These are phyloP conservation scores for Apis cerana DNA, from an alignment of 1,140 invertebrate genomes.

Conservation along the genomic window DNA sequence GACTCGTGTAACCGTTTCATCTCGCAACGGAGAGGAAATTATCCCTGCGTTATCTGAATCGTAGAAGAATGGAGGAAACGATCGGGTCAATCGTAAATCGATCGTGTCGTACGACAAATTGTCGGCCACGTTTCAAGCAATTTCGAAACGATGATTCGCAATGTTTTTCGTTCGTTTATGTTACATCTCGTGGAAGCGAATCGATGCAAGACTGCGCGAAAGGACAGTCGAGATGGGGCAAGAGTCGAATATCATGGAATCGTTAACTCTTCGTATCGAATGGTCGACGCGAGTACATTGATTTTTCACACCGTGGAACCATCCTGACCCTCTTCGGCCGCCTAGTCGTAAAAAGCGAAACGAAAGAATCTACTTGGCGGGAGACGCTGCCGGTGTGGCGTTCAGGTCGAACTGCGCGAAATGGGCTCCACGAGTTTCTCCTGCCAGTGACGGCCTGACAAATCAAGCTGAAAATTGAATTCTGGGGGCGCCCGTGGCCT, in stretches of 20 bases:
- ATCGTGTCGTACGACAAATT: not conserved
- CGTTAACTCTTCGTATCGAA: slow-evolving; percentile 22
- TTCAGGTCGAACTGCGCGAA: slow-evolving; percentile 68
- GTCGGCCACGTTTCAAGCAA: not conserved
- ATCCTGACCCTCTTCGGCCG: not conserved
- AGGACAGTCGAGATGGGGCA: not conserved
- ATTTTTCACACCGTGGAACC: slow-evolving; percentile 27
- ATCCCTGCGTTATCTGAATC: not conserved
- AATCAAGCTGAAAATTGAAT: slow-evolving; percentile 81
- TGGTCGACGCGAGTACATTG: slow-evolving; percentile 11
- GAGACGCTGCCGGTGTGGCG: slow-evolving; percentile 32
- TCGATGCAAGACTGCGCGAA: too few relatives aligned
- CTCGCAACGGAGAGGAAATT: not conserved
- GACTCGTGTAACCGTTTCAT: slow-evolving; percentile 1
- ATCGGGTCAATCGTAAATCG: not conserved
- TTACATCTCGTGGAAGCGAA: too few relatives aligned
- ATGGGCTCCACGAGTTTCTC: slow-evolving; percentile 70
- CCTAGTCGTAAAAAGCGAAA: slow-evolving; percentile 66
- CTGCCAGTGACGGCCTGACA: slow-evolving; percentile 75
- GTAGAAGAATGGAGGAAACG: not conserved
- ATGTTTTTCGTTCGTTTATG: too few relatives aligned
- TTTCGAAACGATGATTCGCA: too few relatives aligned
- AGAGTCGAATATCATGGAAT: not conserved
- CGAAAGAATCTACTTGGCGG: slow-evolving; percentile 74
- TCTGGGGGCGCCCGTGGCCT: slow-evolving; percentile 69